phyloP scores from a whole-genome alignment of 2,797 vertebrate genomes.

The Chaenodraco wilsoni region DNA sequence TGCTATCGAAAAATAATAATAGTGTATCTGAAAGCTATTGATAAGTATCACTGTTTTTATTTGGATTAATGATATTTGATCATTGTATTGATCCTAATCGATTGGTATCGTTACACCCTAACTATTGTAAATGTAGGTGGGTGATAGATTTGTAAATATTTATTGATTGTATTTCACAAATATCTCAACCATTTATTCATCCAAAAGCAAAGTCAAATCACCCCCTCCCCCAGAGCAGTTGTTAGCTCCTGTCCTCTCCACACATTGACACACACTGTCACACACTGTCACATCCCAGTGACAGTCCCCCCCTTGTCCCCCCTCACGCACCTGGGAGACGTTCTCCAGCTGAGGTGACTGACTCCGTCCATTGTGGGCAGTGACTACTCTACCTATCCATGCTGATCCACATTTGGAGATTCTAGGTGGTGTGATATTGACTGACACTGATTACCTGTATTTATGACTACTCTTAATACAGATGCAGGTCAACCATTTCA shows the following conservation, averaged over 20 bases:
- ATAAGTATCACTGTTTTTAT: too few species aligned
- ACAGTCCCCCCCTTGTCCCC: slow-evolving; percentile 26
- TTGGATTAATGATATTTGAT: too few species aligned
- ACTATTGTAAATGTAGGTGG: slow-evolving; percentile 16
- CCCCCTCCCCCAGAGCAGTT: slow-evolving; percentile 75
- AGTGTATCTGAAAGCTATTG: too few species aligned
- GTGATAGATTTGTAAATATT: slow-evolving; percentile 25
- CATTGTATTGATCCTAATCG: too few species aligned
- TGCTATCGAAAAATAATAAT: too few species aligned
- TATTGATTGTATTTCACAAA: slow-evolving; percentile 33
- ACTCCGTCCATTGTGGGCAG: slow-evolving; percentile 3
- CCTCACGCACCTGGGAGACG: slow-evolving; percentile 43
- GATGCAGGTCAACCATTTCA: not conserved
- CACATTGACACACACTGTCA: slow-evolving; percentile 48
- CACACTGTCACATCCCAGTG: slow-evolving; percentile 58
- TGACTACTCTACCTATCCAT: slow-evolving; percentile 2
- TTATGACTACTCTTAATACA: not conserved
- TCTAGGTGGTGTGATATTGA: not conserved
- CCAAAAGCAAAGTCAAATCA: slow-evolving; percentile 31
- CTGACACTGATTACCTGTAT: not conserved
- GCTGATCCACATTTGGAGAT: slow-evolving; percentile 7
- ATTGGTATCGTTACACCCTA: too few species aligned
- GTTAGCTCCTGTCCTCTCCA: slow-evolving; percentile 47
- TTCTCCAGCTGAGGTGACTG: slow-evolving; percentile 37
- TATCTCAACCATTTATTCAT: slow-evolving; percentile 52